Percentiles rank a stretch among this genome's conserved stretches.
phyloP scores from a whole-genome alignment of 1,140 invertebrate species.

The Acyrthosiphon pisum region DNA sequence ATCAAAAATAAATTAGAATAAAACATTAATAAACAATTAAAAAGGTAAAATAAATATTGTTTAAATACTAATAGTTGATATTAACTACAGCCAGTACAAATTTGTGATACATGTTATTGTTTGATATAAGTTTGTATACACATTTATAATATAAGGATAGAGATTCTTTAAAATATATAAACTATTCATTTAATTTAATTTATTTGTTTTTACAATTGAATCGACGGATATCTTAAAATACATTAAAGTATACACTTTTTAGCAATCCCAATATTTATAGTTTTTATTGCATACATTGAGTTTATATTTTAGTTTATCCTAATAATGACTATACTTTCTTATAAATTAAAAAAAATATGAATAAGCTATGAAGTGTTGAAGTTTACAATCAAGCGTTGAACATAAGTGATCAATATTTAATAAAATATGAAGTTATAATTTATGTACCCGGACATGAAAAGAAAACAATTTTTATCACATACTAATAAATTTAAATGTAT shows the following conservation, averaged over 20 bases:
- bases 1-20: neutral
- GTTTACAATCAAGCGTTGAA: neutral
- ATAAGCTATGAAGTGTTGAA: too few species aligned
- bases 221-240: neutral
- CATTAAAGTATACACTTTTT: neutral
- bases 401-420: neutral
- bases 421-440: neutral
- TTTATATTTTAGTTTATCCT: neutral
- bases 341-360: too few species aligned
- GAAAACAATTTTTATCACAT: neutral
- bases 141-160: neutral
- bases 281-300: neutral
- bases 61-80: constrained; percentile 13
- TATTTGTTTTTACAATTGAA: neutral
- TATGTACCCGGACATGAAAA: neutral
- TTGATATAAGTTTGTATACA: neutral
- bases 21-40: neutral
- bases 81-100: neutral
- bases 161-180: neutral
- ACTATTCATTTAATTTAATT: neutral
- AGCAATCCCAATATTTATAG: neutral
- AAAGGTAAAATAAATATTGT: neutral
- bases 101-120: neutral
- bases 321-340: neutral
- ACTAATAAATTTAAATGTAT: neutral